Conservation (phyloP, 2,888 invertebrate species). For the Dascillus cervinus region DNA sequence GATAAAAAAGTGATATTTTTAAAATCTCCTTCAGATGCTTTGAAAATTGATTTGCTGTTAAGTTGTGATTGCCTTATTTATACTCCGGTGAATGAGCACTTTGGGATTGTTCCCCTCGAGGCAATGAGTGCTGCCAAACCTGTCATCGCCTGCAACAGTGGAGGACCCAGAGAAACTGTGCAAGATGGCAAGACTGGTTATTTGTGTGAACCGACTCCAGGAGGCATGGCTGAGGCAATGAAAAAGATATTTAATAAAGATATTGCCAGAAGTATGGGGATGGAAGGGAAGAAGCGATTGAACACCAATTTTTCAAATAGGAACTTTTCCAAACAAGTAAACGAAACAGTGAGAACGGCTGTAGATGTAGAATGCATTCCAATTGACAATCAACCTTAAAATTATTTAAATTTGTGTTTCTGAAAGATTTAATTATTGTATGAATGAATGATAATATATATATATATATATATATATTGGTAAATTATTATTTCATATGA, state of each 20-base stretch:
- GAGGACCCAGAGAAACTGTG: conserved; percentile 93
- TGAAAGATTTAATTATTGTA: too few species aligned
- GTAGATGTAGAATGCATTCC: too few species aligned
- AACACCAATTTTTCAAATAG: conserved; percentile 75
- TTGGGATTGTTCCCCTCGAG: conserved; percentile 98
- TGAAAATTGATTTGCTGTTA: conserved; percentile 73
- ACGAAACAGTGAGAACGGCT: too few species aligned
- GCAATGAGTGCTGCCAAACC: conserved; percentile 93
- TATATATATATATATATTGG: too few species aligned
- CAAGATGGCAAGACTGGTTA: conserved; percentile 72
- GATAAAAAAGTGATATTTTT: conserved; percentile 72
- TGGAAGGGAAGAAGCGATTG: conserved; percentile 66
- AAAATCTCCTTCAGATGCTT: conserved; percentile 77
- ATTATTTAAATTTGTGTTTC: too few species aligned
- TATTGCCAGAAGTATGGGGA: conserved; percentile 61
- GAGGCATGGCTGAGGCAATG: conserved; percentile 74
- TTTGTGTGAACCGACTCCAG: conserved; percentile 61
- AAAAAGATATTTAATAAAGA: conserved; percentile 53
- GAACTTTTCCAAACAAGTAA: too few species aligned
- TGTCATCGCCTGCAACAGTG: conserved; percentile 90
- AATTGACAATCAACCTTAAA: too few species aligned
- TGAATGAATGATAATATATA: too few species aligned
- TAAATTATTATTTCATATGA: too few species aligned
- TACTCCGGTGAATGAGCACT: conserved; percentile 96
- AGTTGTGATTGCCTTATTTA: conserved; percentile 78